Conservation (phyloP, 2,888 invertebrate genomes). For the Leptinotarsa tumamoca region DNA sequence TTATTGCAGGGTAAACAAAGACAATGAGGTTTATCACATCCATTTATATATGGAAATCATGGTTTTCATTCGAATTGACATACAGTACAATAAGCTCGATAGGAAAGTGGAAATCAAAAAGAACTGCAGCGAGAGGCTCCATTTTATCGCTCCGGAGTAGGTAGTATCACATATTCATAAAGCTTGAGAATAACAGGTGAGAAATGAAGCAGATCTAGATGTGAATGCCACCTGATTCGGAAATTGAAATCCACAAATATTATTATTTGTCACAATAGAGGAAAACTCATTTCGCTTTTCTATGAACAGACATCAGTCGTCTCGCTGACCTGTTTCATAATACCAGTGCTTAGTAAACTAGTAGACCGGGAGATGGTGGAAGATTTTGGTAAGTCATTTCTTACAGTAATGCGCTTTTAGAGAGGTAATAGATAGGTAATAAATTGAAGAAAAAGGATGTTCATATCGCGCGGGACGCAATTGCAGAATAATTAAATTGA, state of each 20-base stretch:
- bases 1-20: slow-evolving; percentile 53
- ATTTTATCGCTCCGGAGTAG: slow-evolving; percentile 31
- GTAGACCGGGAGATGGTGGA: no score
- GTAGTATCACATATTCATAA: slow-evolving; percentile 47
- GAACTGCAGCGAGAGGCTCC: slow-evolving; percentile 47
- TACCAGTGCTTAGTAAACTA: no score
- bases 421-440: no score
- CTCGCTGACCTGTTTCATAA: no score
- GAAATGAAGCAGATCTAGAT: background rate
- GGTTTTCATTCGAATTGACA: slow-evolving; percentile 64
- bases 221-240: background rate
- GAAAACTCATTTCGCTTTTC: no score
- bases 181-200: slow-evolving; percentile 16
- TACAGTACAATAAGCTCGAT: slow-evolving; percentile 66
- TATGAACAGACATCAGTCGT: no score
- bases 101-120: slow-evolving; percentile 50
- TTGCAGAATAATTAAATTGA: no score
- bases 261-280: no score
- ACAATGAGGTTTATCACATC: slow-evolving; percentile 56
- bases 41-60: slow-evolving; percentile 55
- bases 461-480: no score
- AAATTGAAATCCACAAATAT: background rate
- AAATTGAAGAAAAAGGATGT: no score
- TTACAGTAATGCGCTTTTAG: no score
- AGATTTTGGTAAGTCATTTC: no score